Evolutionary conservation across 1,140 invertebrate genomes (phyloP), one percentile per base, ranked within the genome.

Genomic region (Uloborus diversus): DNA sequence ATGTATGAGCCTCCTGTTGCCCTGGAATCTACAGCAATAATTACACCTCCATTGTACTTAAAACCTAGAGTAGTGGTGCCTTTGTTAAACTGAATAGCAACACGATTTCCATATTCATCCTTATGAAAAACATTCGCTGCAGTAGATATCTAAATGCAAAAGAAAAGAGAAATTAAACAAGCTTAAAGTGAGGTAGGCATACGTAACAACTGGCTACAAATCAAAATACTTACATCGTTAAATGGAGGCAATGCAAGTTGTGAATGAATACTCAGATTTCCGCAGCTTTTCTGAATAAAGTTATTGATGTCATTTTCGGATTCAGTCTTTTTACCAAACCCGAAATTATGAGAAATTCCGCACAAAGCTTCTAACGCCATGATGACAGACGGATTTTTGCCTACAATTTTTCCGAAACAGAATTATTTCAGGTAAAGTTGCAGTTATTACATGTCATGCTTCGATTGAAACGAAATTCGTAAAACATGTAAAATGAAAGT

Each of bases 61-160:
- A 99, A 99, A 14, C 95, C 96, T 56, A 99, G 88, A 14, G 98
- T 99, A 14, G 98, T 99, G 3, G 98, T 99, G 83, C 98, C 98
- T 89, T 99, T 96, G 85, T 96, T 92, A 87, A 97, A 97, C 82
- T 97, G 89, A 53, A 99, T 96, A 87, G 96, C 94, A 76, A 98
- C 90, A 32, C 91, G 89, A 62, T 89, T 90, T n/a, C 93, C 93
- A 69, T 88, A 89, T 71, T 92, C 91, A 89, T 93, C 91, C 33
- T 82, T 79, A 1, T 79, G n/a, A 70, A 81, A 66, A n/a, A 53
- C 62, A 23, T 64, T 57, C 11, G 49, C 28, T 9, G 68, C 79
- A n/a, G 49, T 61, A 7, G 9, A 11, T 13, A 49, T 28, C 73
- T 78, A 47, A 53, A 65, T n/a, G n/a, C n/a, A n/a, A 76, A 66